Percentiles rank a stretch among this genome's conserved stretches.
phyloP scores from a whole-genome alignment of 2,888 invertebrate species.

The Lithosia quadra region DNA sequence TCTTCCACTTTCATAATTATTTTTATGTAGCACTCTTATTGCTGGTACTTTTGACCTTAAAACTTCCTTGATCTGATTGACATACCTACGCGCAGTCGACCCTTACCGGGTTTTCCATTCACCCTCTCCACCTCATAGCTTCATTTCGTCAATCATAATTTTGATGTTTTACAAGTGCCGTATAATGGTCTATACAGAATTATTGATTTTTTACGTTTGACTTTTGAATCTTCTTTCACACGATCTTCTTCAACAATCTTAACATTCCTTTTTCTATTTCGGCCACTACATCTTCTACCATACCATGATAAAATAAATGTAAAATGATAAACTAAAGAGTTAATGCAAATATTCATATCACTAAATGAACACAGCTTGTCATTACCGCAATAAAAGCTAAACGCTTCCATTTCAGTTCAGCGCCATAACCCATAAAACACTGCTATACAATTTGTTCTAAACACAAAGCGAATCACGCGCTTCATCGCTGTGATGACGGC shows the following conservation, averaged over 20 bases:
- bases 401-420: constrained; percentile 5
- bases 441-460: constrained; percentile 55
- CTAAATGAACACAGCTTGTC: not conserved
- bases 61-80: no score
- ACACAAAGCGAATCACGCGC: constrained; percentile 57
- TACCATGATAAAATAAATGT: not conserved
- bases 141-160: no score
- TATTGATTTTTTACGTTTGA: no score
- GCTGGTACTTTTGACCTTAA: no score
- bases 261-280: not conserved
- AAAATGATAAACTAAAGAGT: not conserved
- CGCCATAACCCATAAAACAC: constrained; percentile 46
- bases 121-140: no score
- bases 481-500: constrained; percentile 61
- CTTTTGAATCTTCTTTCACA: not conserved
- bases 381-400: constrained; percentile 3
- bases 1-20: no score
- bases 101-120: no score
- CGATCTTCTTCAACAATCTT: not conserved
- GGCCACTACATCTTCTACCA: not conserved
- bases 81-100: no score
- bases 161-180: no score
- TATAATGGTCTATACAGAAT: no score
- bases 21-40: no score
- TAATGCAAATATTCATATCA: not conserved